phyloP scores from a whole-genome alignment of 2,113 vertebrate species.

The Myotis davidii region DNA sequence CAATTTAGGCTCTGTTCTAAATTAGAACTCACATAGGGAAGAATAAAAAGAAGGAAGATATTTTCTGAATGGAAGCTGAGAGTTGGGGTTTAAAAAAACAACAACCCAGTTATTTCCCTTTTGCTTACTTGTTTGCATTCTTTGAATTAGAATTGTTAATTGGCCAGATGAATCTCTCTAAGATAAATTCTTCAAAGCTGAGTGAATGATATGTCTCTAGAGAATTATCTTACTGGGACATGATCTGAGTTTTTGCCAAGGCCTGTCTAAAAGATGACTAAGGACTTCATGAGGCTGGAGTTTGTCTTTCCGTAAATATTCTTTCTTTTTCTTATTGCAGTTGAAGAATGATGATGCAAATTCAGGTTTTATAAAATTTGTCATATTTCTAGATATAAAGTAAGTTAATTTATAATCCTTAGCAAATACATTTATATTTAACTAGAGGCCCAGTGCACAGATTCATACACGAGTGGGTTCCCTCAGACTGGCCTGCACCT shows the following conservation, averaged over 20 bases:
- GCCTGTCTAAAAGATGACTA: not conserved
- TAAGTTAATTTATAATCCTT: not conserved
- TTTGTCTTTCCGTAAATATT: not conserved
- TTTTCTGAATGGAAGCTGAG: constrained; percentile 22
- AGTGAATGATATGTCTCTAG: constrained; percentile 33
- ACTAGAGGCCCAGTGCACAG: not conserved
- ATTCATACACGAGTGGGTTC: too few species aligned
- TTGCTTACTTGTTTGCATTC: constrained; percentile 35
- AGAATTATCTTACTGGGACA: constrained; percentile 10
- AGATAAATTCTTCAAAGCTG: constrained; percentile 58
- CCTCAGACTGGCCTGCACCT: too few species aligned
- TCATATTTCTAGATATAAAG: not conserved
- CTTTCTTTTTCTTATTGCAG: not conserved
- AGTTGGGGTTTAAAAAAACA: not conserved
- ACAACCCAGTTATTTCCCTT: not conserved
- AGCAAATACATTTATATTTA: constrained; percentile 10
- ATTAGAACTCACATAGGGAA: not conserved
- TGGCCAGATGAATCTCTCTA: constrained; percentile 20
- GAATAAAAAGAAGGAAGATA: not conserved
- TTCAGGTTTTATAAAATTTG: constrained; percentile 5
- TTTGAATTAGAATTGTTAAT: constrained; percentile 62
- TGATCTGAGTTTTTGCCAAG: constrained; percentile 2
- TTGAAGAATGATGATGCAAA: not conserved
- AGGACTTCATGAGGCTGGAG: not conserved
- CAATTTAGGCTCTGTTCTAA: not conserved